These are phyloP conservation scores for Epinotia brunnichana DNA, from an alignment of 2,888 invertebrate species.

Conservation along the genomic window DNA sequence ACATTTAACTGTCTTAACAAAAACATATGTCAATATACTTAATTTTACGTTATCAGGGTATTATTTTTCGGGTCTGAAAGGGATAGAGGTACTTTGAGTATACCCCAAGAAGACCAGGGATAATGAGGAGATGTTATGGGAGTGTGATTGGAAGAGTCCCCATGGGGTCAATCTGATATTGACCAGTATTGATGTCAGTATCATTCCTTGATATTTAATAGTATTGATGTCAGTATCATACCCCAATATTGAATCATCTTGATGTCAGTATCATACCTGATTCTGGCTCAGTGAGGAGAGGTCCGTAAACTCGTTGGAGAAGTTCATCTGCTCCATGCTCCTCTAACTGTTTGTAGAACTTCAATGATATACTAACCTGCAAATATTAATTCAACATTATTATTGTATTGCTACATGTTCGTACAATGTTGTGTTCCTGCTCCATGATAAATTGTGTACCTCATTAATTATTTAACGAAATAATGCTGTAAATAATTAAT, in stretches of 20 bases:
- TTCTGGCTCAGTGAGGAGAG: constrained; percentile 92
- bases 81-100: too few relatives aligned
- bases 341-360: constrained; percentile 99
- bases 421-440: too few relatives aligned
- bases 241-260: neutral
- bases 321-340: constrained; percentile 99
- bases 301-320: constrained; percentile 95
- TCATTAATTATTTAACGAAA: neutral
- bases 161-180: neutral
- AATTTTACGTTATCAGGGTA: too few relatives aligned
- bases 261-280: constrained; percentile 84
- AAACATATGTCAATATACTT: too few relatives aligned
- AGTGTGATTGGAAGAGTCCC: neutral
- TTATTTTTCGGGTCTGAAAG: too few relatives aligned
- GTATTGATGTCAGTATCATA: neutral
- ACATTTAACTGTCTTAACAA: too few relatives aligned
- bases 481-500: too few relatives aligned
- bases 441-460: neutral
- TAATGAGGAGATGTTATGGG: neutral
- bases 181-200: neutral
- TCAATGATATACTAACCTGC: constrained; percentile 98
- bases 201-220: constrained; percentile 79
- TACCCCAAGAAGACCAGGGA: neutral
- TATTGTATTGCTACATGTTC: neutral
- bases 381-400: constrained; percentile 53